A percentile compares a stretch with the other conserved stretches of the same genome.
phyloP scores from a whole-genome alignment of 2,113 vertebrate species.

The Odobenus rosmarus region DNA sequence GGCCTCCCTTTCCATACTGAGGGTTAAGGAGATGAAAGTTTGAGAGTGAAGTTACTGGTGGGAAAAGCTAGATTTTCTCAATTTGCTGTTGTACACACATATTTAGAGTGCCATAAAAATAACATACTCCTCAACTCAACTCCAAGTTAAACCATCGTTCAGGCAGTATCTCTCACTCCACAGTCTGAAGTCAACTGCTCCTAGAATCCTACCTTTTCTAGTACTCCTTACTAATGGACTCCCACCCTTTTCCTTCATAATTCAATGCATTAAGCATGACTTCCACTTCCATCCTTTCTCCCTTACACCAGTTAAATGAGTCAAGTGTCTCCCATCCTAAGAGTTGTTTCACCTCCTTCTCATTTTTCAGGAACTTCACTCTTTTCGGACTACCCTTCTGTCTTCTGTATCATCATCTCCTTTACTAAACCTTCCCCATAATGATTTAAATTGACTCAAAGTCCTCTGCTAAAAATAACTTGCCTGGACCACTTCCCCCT shows the following conservation, averaged over 20 bases:
- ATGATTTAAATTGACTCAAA: background rate
- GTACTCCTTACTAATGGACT: background rate
- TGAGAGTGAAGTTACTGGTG: background rate
- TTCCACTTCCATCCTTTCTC: background rate
- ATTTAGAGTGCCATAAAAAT: background rate
- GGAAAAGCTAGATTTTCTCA: background rate
- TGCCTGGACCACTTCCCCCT: background rate
- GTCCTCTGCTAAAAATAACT: background rate
- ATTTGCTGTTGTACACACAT: background rate
- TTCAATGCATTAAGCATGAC: background rate
- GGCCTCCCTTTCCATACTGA: conserved; percentile 91
- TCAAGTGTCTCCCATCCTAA: background rate
- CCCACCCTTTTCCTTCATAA: background rate
- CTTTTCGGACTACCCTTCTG: background rate
- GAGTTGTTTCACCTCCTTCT: background rate
- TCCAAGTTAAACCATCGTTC: background rate
- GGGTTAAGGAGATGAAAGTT: conserved; percentile 5
- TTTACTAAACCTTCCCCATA: background rate
- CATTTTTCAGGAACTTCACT: background rate
- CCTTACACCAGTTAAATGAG: background rate
- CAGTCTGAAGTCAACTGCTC: background rate
- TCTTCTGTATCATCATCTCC: background rate
- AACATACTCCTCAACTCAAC: background rate
- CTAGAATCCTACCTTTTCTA: background rate
- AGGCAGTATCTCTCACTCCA: background rate